Evolutionary conservation across 2,113 vertebrate species (phyloP).

Genomic region (Phylloscopus whistleri): DNA sequence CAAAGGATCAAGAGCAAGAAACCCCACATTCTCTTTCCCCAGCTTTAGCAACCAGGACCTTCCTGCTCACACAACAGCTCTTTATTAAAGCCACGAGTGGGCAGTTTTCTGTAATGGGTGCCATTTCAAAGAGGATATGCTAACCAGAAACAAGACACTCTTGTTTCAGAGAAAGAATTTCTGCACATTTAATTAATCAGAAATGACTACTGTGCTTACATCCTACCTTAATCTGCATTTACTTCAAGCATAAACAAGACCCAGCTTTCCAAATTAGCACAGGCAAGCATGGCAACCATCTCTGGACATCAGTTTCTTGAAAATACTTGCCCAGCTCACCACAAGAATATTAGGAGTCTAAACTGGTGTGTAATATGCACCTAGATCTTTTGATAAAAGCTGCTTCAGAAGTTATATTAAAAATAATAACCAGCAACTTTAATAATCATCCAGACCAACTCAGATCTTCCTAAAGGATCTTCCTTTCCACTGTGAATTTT

Average conservation of each 20-base stretch:
- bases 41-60: background rate
- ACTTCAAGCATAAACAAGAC: conserved; percentile 64
- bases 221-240: conserved; percentile 58
- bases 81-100: conserved; percentile 59
- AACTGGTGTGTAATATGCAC: conserved; percentile 49
- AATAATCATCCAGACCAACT: conserved; percentile 7
- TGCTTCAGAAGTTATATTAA: conserved; percentile 56
- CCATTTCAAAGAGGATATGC: conserved; percentile 61
- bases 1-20: background rate
- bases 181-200: conserved; percentile 60
- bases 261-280: conserved; percentile 41
- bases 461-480: conserved; percentile 17
- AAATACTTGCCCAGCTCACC: conserved; percentile 59
- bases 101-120: conserved; percentile 44
- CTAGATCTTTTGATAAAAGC: conserved; percentile 54
- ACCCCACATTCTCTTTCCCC: background rate
- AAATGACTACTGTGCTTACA: conserved; percentile 47
- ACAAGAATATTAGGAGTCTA: conserved; percentile 46
- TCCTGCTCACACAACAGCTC: conserved; percentile 18
- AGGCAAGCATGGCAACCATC: conserved; percentile 32
- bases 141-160: conserved; percentile 60
- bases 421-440: conserved; percentile 47
- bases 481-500: background rate
- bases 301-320: conserved; percentile 64
- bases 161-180: conserved; percentile 53